Conservation (phyloP, 1,140 invertebrate species). For the Zaprionus africanus region DNA sequence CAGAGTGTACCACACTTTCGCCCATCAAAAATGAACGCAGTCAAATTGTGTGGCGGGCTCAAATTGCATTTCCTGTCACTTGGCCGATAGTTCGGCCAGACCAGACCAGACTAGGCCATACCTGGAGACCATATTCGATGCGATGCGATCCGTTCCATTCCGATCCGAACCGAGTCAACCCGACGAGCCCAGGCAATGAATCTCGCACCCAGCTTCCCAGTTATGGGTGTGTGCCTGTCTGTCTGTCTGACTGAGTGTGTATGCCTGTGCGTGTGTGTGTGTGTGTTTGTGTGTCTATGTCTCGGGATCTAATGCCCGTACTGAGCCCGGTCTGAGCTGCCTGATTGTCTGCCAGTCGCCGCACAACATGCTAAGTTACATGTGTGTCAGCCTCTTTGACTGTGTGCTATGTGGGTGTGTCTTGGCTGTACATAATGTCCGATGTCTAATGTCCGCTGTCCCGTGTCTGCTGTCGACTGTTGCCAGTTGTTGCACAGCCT, state of each 20-base stretch:
- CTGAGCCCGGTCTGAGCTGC: conserved; percentile 40
- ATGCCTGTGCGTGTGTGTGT: conserved; percentile 45
- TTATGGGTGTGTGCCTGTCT: conserved; percentile 59
- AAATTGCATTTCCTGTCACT: conserved; percentile 81
- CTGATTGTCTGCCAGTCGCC: conserved; percentile 51
- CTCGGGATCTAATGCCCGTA: conserved; percentile 46
- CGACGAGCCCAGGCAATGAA: conserved; percentile 31
- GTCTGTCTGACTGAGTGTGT: conserved; percentile 23
- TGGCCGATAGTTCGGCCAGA: conserved; percentile 59
- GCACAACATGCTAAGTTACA: conserved; percentile 64
- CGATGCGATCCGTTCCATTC: background rate
- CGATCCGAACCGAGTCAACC: background rate
- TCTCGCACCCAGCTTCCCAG: conserved; percentile 29
- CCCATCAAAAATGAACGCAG: conserved; percentile 77
- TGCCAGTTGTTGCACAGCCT: conserved; percentile 29
- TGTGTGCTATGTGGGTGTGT: conserved; percentile 67
- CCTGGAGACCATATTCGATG: background rate
- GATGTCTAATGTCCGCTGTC: background rate
- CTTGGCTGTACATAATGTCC: conserved; percentile 41
- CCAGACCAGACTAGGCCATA: conserved; percentile 14
- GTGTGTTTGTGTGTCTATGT: conserved; percentile 32
- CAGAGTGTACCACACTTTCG: conserved; percentile 59
- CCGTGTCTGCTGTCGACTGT: conserved; percentile 1
- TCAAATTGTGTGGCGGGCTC: conserved; percentile 70
- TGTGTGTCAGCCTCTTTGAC: conserved; percentile 61